Base-by-base conservation (phyloP, 2,113 vertebrate species). In the Chrysochloris asiatica region DNA sequence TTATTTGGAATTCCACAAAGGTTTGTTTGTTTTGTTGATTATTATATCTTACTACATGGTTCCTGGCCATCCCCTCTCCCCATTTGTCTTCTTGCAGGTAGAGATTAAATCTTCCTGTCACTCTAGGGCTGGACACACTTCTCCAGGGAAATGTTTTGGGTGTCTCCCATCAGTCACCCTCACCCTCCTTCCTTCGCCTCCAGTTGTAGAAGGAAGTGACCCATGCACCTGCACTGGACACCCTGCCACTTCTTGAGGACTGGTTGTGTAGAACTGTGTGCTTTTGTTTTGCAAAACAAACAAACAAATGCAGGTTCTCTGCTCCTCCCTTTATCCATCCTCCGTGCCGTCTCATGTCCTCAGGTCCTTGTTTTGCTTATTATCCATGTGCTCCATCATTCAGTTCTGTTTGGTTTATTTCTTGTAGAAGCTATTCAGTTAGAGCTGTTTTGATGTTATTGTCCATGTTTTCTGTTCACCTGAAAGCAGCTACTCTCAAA, bases 401-500 rank as follows among this genome's bases (percentile, higher is more conserved):
- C 97, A 52, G 76, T 97, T 98, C 96, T 93, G 9, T 97, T 97
- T 92, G 84, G 92, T 96, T 98, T 95, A 95, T 95, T 97, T 94
- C 90, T 96, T 93, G 94, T 97, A 97, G 95, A 95, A 96, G 95
- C 95, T 97, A 73, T 97, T 96, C 43, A 65, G 87, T 95, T 98
- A 97, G 96, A 97, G 93, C 95, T 97, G 94, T 97, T 97, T 96
- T 72, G 95, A 94, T 97, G 97, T 97, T 77, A 84, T 89, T 97
- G 91, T 98, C 96, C 94, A 2, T 97, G 96, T 98, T 97, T 97
- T 98, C 97, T 97, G 95, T 97, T 97, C 91, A 94, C 91, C 81
- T 97, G 93, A 96, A 97, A 97, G 95, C 97, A 96, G 73, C 94
- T 93, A 85, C 92, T 24, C 43, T 33, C 43, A 91, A 81, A 94